Percentiles rank a stretch among this genome's conserved stretches.
phyloP scores from a whole-genome alignment of 2,797 vertebrate genomes.

The Sylvia borin region DNA sequence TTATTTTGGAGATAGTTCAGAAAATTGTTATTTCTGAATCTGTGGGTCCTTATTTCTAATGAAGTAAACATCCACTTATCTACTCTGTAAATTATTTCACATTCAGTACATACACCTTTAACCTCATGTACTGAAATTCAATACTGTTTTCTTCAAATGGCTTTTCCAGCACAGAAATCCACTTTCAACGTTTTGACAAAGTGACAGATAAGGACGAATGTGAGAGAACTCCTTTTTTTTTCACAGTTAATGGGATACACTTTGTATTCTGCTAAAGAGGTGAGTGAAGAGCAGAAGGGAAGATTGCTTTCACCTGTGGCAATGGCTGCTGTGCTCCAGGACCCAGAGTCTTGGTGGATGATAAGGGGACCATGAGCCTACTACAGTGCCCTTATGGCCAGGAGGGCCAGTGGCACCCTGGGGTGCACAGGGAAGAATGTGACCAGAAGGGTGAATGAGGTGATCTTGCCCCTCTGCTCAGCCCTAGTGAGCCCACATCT shows the following conservation, averaged over 20 bases:
- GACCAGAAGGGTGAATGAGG: not conserved
- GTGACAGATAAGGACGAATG: not conserved
- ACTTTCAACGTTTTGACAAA: not conserved
- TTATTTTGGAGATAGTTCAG: not conserved
- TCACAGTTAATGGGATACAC: not conserved
- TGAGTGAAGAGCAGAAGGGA: not conserved
- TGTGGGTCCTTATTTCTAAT: not conserved
- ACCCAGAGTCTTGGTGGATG: not conserved
- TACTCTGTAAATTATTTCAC: not conserved
- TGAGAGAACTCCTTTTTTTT: not conserved
- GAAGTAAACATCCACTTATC: not conserved
- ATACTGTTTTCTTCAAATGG: not conserved
- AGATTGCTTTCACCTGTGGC: not conserved
- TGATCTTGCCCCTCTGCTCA: not conserved
- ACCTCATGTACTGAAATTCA: not conserved
- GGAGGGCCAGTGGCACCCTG: not conserved
- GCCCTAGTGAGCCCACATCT: not conserved
- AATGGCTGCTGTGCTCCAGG: not conserved
- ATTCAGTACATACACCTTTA: not conserved
- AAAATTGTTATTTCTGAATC: not conserved
- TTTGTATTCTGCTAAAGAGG: not conserved
- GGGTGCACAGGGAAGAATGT: not conserved
- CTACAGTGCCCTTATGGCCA: rapidly evolving
- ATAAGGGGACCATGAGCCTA: rapidly evolving
- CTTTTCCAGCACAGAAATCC: not conserved